Base-by-base conservation (phyloP, 2,888 invertebrate species). In the Tenthredo livida region DNA sequence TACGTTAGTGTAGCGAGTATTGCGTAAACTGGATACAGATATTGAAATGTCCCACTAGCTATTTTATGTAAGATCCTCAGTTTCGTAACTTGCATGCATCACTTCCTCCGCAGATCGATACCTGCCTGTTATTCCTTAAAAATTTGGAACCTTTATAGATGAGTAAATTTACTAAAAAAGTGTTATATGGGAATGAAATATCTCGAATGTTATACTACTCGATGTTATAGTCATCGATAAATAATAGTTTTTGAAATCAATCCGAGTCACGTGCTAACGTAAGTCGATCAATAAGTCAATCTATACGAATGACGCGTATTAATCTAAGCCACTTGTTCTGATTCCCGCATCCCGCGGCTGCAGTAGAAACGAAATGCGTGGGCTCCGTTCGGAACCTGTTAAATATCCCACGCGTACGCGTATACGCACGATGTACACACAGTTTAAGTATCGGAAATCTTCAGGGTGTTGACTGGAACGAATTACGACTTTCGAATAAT, bases 31-130 rank as follows among this genome's bases (percentile, higher is more conserved):
- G 5, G 84, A 72, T 82, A 85, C 73, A 83, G 77, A 73, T 85
- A 85, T 83, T 82, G 73, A 85, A 85, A 85, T 75, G 77, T 72
- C 85, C 33, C 65, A 85, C 77, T 47, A 43, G 33, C 29, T 85
- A 87, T 88, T 88, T 88, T 88, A 87, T 86, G 84, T 88, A 88
- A 88, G 86, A 86, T 40, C n/a, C 15, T 80, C 25, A 40, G 88
- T 88, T 88, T 88, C 87, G 80, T 88, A 86, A 88, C 85, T 85
- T 85, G 86, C n/a, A 83, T 83, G 29, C 54, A 80, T 80, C 61
- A 37, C 80, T 61, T 12, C 61, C 21, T 40, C 10, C 15, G 21
- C 61, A 25, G 61, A 80, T 80, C 80, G 61, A 80, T 80, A 80
- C 6, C 40, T 40, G 5, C 21, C 25, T 15, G 29, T 54, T 54